phyloP scores from a whole-genome alignment of 2,113 vertebrate species.

The Hippocampus zosterae region DNA sequence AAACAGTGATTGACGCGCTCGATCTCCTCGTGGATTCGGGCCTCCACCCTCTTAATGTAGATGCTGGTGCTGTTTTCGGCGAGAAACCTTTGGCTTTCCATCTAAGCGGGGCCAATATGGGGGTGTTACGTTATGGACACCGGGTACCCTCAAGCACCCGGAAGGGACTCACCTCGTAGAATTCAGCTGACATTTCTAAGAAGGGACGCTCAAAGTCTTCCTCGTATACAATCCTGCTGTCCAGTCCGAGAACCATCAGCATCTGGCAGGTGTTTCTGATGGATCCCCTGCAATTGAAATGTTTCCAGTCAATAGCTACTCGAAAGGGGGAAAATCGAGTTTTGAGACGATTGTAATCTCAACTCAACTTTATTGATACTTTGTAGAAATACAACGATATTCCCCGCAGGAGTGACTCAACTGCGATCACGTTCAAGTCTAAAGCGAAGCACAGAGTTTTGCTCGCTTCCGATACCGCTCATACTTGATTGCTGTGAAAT shows the following conservation, averaged over 20 bases:
- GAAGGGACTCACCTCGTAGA: slow-evolving; percentile 84
- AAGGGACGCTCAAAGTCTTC: slow-evolving; percentile 96
- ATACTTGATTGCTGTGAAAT: too few species aligned
- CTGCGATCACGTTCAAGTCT: neutral
- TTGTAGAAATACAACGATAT: neutral
- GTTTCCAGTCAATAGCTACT: neutral
- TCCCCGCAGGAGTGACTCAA: too few species aligned
- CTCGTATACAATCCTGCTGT: slow-evolving; percentile 93
- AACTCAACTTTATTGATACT: too few species aligned
- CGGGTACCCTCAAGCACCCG: neutral
- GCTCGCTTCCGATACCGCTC: too few species aligned
- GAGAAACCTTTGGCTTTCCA: slow-evolving; percentile 98
- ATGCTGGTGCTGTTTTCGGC: slow-evolving; percentile 98
- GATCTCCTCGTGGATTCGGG: slow-evolving; percentile 97
- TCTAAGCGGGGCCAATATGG: slow-evolving; percentile 64
- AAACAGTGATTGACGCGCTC: slow-evolving; percentile 97
- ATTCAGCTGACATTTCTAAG: slow-evolving; percentile 98
- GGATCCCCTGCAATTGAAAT: slow-evolving; percentile 77
- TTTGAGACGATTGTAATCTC: too few species aligned
- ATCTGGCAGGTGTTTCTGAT: slow-evolving; percentile 98
- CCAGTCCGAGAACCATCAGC: slow-evolving; percentile 96
- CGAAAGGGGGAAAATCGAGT: too few species aligned
- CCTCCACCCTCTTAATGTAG: slow-evolving; percentile 99
- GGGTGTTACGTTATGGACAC: neutral
- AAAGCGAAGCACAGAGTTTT: too few species aligned